A percentile compares a stretch with the other conserved stretches of the same genome.
Evolutionary conservation across 2,797 vertebrate genomes (phyloP).

Genomic region (Anguilla obscura): DNA sequence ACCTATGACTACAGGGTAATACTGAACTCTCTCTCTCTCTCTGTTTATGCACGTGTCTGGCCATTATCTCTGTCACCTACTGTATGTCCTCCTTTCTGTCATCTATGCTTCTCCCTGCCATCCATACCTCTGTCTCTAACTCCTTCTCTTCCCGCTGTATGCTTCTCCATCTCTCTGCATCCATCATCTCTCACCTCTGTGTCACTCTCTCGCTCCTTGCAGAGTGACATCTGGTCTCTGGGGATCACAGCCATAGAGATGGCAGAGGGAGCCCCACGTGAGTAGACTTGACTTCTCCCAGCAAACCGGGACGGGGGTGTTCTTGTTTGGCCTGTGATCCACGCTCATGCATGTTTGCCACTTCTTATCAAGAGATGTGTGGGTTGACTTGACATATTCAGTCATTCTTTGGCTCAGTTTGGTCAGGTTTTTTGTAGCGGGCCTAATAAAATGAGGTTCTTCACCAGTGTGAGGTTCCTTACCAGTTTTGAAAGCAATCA

Average conservation of each 20-base stretch:
- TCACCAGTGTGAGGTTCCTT: not conserved
- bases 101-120: not conserved
- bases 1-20: constrained; percentile 73
- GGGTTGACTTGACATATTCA: constrained; percentile 27
- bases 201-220: not conserved
- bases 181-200: not conserved
- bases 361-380: not conserved
- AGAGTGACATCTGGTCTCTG: constrained; percentile 77
- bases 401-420: not conserved
- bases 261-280: constrained; percentile 73
- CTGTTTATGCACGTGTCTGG: not conserved
- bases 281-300: constrained; percentile 46
- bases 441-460: not conserved
- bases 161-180: not conserved
- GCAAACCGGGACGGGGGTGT: not conserved
- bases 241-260: constrained; percentile 76
- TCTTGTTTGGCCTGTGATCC: not conserved
- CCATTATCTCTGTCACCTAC: not conserved
- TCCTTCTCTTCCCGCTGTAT: not conserved
- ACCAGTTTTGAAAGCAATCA: not conserved
- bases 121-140: not conserved
- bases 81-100: not conserved
- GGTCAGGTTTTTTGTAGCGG: not conserved
- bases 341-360: not conserved
- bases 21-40: not conserved